Base-by-base conservation (phyloP, 2,797 vertebrate genomes). In the Acomys russatus region DNA sequence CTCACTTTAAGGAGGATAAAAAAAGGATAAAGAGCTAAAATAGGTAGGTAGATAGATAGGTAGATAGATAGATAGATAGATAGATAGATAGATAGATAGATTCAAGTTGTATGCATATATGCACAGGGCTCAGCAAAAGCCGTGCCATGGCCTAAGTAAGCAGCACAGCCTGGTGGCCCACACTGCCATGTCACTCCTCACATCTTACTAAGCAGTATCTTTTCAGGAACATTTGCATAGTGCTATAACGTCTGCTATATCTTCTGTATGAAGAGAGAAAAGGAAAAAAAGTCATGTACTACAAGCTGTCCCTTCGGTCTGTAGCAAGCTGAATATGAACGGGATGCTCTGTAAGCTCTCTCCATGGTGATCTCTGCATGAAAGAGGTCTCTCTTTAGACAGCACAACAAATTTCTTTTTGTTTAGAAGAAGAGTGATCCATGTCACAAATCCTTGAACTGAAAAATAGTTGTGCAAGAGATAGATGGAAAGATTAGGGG, bases 11-110 rank as follows among this genome's bases (percentile, higher is more conserved):
- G 74, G 35, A 91, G 87, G 61, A 82, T 63, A 68, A 35, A 87
- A 92, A 70, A 64, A 90, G 44, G 95, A 61, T 84, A 76, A 95
- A 93, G 61, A 83, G 10, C 54, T 15, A 71, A 88, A 92, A 90
- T 88, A 70, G n/a, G 51, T 8, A 44, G n/a, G n/a, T n/a, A n/a
- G n/a, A n/a, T n/a, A n/a, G 44, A 44, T 44, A 44, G 44, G 4
- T 44, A 44, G 44, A 44, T 44, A 44, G 33, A 61, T 63, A 63
- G 20, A 63, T 25, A 23, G 22, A 25, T 44, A 4, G 44, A 44
- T 44, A 86, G 88, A 88, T 88, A 70, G 33, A 56, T 7, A 44
- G 33, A 61, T 63, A 63, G 20, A 63, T 77, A 54, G 9, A 79
- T 22, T 15, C 66, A 91, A 54, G 30, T 28, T 74, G 20, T 35